Evolutionary conservation across 1,140 invertebrate genomes (phyloP), one percentile per base, ranked within the genome.

Genomic region (Phortica variegata): DNA sequence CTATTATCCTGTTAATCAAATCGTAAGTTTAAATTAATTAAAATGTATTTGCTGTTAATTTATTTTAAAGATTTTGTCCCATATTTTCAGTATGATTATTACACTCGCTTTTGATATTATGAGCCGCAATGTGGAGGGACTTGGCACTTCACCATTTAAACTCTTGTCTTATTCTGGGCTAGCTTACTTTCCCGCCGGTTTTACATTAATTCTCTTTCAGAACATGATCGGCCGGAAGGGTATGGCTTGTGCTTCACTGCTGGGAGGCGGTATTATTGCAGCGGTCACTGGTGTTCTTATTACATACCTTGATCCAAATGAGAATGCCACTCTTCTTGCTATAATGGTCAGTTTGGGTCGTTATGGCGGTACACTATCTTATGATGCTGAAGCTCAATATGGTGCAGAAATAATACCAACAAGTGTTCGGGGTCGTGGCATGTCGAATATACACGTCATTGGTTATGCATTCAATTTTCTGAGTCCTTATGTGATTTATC

Each of bases 341-440:
- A 36, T 58, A 13, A 62, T 72, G 61, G 52, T 65, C 13, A 77
- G 82, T 2, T 53, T 83, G 42, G 83, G 83, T n/a, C 77, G 84
- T 38, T 80, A 85, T 47, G 80, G 79, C 10, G 77, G 84, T 13
- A 84, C 83, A 3, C 79, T 84, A 1, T 79, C 84, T 8, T 86
- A 85, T 59, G 81, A 83, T 58, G 81, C 84, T 2, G 66, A 81
- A 61, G 68, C 85, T 43, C 81, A 83, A 52, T 86, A 85, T 57
- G 82, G 83, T 7, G 82, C 84, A 1, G 84, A 87, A 58, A 73
- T 84, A 29, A 81, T 84, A 21, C 85, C 85, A 1, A 87, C 85
- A 0, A 79, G 81, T 4, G 79, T 87, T 0, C 65, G 85, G 18
- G 81, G 78, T 1, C 79, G 80, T 61, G 81, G 80, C 13, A 78